Conservation (phyloP, 30 jellyfish, hydroid and myxozoan species). For the Turritopsis dohrnii region DNA sequence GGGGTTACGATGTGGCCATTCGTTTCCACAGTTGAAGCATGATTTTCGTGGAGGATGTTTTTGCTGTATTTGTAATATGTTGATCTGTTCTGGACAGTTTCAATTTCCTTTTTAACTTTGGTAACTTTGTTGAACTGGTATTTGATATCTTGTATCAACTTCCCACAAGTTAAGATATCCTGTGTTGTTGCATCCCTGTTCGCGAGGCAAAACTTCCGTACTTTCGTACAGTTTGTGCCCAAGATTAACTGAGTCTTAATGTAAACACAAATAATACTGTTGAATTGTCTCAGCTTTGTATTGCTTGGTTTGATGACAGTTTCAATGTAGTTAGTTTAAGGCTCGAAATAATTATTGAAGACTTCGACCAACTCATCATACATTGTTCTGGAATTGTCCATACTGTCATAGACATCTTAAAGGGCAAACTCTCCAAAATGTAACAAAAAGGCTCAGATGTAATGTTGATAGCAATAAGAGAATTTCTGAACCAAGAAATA, state of each 20-base stretch:
- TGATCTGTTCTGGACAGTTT: not conserved
- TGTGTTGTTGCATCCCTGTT: not conserved
- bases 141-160: not conserved
- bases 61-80: too few relatives aligned
- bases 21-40: constrained; percentile 10
- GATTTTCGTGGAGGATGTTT: too few relatives aligned
- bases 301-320: not conserved
- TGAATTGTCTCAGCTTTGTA: not conserved
- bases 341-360: not conserved
- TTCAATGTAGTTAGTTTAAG: not conserved
- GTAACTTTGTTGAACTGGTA: not conserved
- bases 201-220: not conserved
- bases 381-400: not conserved
- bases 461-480: not conserved
- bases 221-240: not conserved
- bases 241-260: too few relatives aligned
- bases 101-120: not conserved
- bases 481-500: not conserved
- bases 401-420: not conserved
- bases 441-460: not conserved
- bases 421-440: not conserved
- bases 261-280: too few relatives aligned
- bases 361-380: not conserved
- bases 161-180: not conserved
- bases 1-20: not conserved